Evolutionary conservation across 2,888 invertebrate species (phyloP).

Genomic region (Lasioglossum figueresi): DNA sequence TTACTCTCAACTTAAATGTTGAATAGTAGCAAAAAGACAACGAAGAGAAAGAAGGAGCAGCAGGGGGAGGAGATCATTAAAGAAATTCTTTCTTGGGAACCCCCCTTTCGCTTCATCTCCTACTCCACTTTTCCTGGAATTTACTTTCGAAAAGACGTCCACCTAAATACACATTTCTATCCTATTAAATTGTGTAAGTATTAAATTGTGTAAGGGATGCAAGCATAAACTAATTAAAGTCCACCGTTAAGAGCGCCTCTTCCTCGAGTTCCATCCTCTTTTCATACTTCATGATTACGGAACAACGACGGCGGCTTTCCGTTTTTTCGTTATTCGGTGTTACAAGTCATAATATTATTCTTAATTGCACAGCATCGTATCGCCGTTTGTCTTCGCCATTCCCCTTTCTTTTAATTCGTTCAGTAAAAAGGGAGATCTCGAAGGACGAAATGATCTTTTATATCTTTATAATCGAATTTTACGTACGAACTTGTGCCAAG

Average conservation of each 20-base stretch:
- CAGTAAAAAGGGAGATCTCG: background rate
- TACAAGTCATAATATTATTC: background rate
- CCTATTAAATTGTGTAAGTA: background rate
- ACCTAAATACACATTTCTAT: slow-evolving; percentile 1
- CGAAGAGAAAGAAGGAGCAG: background rate
- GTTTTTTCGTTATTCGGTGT: background rate
- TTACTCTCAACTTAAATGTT: background rate
- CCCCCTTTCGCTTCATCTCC: background rate
- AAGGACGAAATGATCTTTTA: no score
- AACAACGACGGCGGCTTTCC: background rate
- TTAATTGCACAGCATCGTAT: background rate
- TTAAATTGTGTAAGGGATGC: background rate
- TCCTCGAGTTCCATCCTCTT: no score
- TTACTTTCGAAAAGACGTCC: background rate
- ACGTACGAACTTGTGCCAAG: no score
- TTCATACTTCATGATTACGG: background rate
- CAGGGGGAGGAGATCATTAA: background rate
- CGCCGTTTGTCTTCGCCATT: no score
- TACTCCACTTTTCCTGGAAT: background rate
- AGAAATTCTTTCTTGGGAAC: background rate
- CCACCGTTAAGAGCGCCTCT: background rate
- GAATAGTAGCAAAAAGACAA: background rate
- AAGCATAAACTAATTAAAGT: slow-evolving; percentile 33
- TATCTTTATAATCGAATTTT: no score
- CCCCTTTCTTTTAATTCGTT: no score